Percentiles rank a stretch among this genome's conserved stretches.
phyloP scores from a whole-genome alignment of 2,113 vertebrate species.

The Dissostichus mawsoni region DNA sequence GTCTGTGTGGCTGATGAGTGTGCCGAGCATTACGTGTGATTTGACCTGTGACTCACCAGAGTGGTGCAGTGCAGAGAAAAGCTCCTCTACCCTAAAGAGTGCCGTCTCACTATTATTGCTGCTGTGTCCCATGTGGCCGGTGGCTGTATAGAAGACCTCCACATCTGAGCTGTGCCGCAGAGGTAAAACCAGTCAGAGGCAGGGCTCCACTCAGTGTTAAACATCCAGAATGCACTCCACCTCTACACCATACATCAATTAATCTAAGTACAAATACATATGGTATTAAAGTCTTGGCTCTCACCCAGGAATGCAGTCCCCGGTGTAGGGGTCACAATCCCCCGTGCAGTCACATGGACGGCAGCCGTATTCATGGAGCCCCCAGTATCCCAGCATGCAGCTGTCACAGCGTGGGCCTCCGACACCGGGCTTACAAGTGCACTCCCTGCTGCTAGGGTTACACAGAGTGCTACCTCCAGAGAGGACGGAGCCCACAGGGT shows the following conservation, averaged over 20 bases:
- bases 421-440: constrained; percentile 94
- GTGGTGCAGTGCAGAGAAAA: constrained; percentile 95
- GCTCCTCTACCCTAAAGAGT: constrained; percentile 91
- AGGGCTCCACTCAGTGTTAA: constrained; percentile 37
- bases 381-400: constrained; percentile 94
- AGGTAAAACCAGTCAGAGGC: constrained; percentile 52
- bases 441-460: constrained; percentile 89
- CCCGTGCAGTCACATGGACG: constrained; percentile 90
- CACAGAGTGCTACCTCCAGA: constrained; percentile 82
- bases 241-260: constrained; percentile 12
- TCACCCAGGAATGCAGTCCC: constrained; percentile 91
- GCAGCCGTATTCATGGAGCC: constrained; percentile 91
- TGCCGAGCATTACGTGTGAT: constrained; percentile 34
- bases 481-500: constrained; percentile 87
- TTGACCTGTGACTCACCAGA: constrained; percentile 87
- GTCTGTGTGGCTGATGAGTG: constrained; percentile 14
- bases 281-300: constrained; percentile 28
- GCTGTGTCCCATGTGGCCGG: constrained; percentile 64
- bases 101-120: constrained; percentile 84
- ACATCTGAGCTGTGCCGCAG: constrained; percentile 71
- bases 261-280: constrained; percentile 19
- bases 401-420: constrained; percentile 89
- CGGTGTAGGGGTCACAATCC: constrained; percentile 90
- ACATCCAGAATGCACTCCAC: constrained; percentile 38
- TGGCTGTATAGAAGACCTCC: constrained; percentile 65